Percentiles rank a stretch among this genome's conserved stretches.
These are phyloP conservation scores for Phylloscopus collybita DNA, from an alignment of 2,797 vertebrate genomes.

Conservation along the genomic window DNA sequence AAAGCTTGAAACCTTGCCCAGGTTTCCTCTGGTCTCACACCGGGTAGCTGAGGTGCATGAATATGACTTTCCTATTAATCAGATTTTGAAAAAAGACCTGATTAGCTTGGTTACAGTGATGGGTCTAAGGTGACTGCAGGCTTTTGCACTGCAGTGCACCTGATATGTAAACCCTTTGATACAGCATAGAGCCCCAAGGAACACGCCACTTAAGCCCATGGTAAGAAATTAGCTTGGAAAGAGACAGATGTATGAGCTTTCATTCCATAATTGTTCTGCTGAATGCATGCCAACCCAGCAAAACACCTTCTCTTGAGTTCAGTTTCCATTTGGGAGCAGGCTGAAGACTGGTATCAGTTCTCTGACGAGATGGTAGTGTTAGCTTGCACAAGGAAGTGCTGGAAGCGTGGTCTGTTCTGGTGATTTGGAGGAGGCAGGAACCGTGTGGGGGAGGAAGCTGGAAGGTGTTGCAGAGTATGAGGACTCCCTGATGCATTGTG, in stretches of 20 bases:
- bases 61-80: neutral
- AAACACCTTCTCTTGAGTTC: neutral
- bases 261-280: neutral
- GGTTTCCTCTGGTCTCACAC: neutral
- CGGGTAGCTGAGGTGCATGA: neutral
- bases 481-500: neutral
- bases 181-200: neutral
- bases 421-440: neutral
- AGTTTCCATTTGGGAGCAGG: neutral
- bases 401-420: neutral
- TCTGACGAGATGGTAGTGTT: neutral
- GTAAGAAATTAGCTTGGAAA: neutral
- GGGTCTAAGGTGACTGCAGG: neutral
- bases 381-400: neutral
- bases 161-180: neutral
- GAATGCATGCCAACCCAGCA: neutral
- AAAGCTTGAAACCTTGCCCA: neutral
- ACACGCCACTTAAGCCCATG: accelerated
- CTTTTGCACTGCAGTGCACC: neutral
- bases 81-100: neutral
- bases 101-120: neutral
- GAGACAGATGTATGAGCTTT: neutral
- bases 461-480: neutral
- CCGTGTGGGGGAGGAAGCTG: accelerated
- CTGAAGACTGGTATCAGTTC: neutral